Evolutionary conservation across 92 coral and sea anemone genomes (phyloP).

Genomic region (Paragorgia papillata): DNA sequence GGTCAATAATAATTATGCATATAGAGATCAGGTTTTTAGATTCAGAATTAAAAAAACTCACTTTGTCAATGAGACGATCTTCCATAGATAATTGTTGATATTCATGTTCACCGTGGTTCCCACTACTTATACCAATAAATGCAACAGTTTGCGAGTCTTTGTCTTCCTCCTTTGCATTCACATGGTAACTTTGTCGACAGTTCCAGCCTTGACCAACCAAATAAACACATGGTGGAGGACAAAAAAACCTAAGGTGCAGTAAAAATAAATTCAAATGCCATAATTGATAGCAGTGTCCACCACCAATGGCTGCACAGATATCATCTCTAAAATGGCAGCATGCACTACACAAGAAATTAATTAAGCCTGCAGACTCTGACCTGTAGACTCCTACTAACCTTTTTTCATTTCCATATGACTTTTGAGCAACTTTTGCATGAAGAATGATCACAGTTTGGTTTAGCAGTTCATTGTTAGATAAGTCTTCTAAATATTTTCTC

Average conservation of each 20-base stretch:
- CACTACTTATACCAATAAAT: slow-evolving; percentile 81
- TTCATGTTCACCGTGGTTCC: slow-evolving; percentile 90
- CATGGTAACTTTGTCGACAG: slow-evolving; percentile 64
- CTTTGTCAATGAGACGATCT: slow-evolving; percentile 68
- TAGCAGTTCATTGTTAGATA: slow-evolving; percentile 72
- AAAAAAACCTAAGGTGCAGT: slow-evolving; percentile 74
- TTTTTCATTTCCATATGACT: slow-evolving; percentile 98
- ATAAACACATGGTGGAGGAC: slow-evolving; percentile 98
- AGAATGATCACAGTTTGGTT: slow-evolving; percentile 94
- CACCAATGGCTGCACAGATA: no score
- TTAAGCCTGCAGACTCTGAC: no score
- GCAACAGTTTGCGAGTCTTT: slow-evolving; percentile 83
- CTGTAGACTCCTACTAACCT: no score
- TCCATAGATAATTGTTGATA: slow-evolving; percentile 93
- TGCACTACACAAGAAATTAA: no score
- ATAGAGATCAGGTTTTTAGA: no score
- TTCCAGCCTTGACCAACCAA: slow-evolving; percentile 98
- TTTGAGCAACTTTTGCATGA: slow-evolving; percentile 99
- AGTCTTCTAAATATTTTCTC: slow-evolving; percentile 84
- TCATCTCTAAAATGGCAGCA: no score
- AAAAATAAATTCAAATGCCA: not conserved
- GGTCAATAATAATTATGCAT: no score
- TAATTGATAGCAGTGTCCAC: not conserved
- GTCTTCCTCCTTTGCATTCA: slow-evolving; percentile 69
- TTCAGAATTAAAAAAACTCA: not conserved